These are phyloP conservation scores for Chorisops tibialis DNA, from an alignment of 2,888 invertebrate species.

Conservation along the genomic window DNA sequence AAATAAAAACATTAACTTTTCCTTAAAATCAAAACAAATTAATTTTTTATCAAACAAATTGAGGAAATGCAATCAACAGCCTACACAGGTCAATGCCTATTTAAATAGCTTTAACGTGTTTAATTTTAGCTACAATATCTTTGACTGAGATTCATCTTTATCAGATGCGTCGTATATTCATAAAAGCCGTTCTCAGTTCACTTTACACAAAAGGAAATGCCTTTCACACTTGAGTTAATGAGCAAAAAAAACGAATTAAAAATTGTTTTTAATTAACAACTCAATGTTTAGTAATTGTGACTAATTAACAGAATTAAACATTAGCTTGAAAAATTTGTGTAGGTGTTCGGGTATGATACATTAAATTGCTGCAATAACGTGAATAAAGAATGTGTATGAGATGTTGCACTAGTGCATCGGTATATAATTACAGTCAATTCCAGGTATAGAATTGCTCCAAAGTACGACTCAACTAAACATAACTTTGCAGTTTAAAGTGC, in stretches of 20 bases:
- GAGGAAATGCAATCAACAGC: constrained; percentile 3
- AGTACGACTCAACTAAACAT: no score
- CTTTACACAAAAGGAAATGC: not conserved
- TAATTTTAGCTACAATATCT: not conserved
- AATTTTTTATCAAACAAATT: no score
- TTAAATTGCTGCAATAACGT: not conserved
- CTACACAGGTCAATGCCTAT: not conserved
- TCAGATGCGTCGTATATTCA: not conserved
- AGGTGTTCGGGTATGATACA: not conserved
- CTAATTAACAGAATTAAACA: constrained; percentile 19
- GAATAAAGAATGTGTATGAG: not conserved
- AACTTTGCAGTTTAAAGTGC: no score
- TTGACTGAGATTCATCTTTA: not conserved
- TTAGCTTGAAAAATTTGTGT: not conserved
- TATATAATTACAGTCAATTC: not conserved
- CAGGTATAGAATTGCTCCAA: no score
- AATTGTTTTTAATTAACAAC: constrained; percentile 11
- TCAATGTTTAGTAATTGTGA: constrained; percentile 22
- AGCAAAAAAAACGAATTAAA: not conserved
- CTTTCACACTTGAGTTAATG: not conserved
- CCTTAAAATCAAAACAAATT: no score
- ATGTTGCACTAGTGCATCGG: not conserved
- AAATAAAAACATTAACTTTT: no score
- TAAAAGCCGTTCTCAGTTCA: no score
- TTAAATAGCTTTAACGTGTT: not conserved